Evolutionary conservation across 2,797 vertebrate species (phyloP), one percentile per base, ranked within the genome.

Genomic region (Manis pentadactyla): DNA sequence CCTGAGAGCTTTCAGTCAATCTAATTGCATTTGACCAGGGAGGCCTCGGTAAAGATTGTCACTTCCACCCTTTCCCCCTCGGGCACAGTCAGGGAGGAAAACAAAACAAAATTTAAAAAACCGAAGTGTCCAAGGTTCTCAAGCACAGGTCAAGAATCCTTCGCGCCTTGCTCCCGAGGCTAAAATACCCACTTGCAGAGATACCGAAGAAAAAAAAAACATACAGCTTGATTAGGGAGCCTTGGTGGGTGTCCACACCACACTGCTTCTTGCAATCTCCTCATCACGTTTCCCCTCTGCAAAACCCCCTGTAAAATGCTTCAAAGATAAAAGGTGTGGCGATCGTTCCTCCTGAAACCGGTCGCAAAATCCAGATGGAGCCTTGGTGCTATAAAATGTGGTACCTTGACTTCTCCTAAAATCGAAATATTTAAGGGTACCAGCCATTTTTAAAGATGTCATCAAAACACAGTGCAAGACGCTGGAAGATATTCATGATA

Each of bases 21-120:
- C n/a, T 96, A 94, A 98, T 97, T 97, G 95, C 84, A 94, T 94
- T 73, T 97, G 97, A 97, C 95, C 57, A 42, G 88, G 71, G 25
- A 97, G 46, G 63, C 46, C 37, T 94, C 15, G 0, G 93, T 88
- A 66, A 87, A 96, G 71, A 91, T 93, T 93, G 95, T 94, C 95
- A 93, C 64, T 92, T 95, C 37, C 4, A 39, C 83, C 83, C 13
- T 92, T 39, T 81, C 49, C 94, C 94, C 97, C 95, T 97, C 71
- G 57, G 96, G 96, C 97, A 78, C 34, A 87, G 88, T 82, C 79
- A 93, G 31, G 34, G 8, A 78, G 81, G 79, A 63, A 93, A 94
- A 74, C 71, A 34, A 55, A 71, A 78, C 63, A 94, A 69, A 84
- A 39, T 15, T 1, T 39, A 12, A 46, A 46, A 46, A 46, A 46